Base-by-base conservation (phyloP, 2,888 invertebrate species). In the Tetranychus truncatus region DNA sequence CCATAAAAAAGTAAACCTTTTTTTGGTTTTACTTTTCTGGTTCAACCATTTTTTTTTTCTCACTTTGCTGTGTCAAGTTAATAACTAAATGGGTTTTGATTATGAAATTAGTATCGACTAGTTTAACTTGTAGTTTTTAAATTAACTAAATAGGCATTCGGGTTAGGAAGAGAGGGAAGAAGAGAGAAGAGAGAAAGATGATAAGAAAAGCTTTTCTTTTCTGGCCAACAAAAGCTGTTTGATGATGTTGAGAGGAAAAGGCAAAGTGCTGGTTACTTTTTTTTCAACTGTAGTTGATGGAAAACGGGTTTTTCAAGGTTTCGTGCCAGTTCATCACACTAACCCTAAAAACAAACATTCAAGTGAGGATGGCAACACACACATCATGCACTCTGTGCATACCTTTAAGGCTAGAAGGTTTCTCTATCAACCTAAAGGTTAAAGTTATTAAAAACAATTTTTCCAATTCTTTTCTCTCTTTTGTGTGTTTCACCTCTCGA, bases 291-390 rank as follows among this genome's bases (percentile, higher is more conserved):
- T 55, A 15, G 15, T 55, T 15, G 15, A 3, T 55, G 0, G 55
- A 15, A 55, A 55, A 55, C 55, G 55, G 55, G 55, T 55, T 55
- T 55, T 55, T 55, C 55, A 55, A 55, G 55, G 55, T 55, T 55
- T 55, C 55, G 55, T 55, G 55, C 55, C 55, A 55, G 55, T 55
- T 55, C 55, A 55, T 55, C 55, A 55, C 55, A 55, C 55, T 55
- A 55, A 55, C 55, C 55, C 55, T 55, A 55, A 55, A 55, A 55
- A 55, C 55, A 55, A 55, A 55, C 15, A 55, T 55, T 15, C 15
- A 15, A 55, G 55, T 55, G 55, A 55, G 15, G 55, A 55, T 55
- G 34, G 34, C 34, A 34, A 34, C 34, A 34, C 34, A 34, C 34
- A 34, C 34, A 34, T 34, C 9, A 55, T 55, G 55, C 55, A 55